Percentiles rank a stretch among this genome's conserved stretches.
Conservation (phyloP, 64 coral and sea anemone species). For the Actinia tenebrosa region DNA sequence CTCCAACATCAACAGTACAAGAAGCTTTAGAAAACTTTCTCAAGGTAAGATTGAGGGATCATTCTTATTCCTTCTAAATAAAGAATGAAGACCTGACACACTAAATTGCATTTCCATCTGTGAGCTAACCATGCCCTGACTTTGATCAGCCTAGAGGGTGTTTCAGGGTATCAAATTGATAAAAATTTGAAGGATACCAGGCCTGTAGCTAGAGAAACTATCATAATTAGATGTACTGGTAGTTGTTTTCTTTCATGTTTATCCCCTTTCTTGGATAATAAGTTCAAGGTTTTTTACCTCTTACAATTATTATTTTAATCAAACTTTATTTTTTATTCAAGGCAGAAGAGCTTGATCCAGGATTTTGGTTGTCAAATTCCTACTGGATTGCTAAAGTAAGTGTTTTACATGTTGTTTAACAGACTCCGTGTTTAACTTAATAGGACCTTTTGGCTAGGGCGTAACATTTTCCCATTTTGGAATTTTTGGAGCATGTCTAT, state of each 20-base stretch:
- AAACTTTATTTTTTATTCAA: slow-evolving; percentile 1
- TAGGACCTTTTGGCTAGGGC: neutral
- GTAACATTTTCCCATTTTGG: too few relatives aligned
- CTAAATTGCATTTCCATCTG: too few relatives aligned
- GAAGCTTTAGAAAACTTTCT: slow-evolving; percentile 85
- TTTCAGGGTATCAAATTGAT: too few relatives aligned
- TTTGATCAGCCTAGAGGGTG: too few relatives aligned
- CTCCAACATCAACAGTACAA: slow-evolving; percentile 69
- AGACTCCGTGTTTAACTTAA: neutral
- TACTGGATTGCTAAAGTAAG: slow-evolving; percentile 61
- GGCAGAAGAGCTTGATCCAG: slow-evolving; percentile 46
- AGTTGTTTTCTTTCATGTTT: too few relatives aligned
- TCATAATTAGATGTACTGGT: too few relatives aligned
- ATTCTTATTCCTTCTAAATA: neutral
- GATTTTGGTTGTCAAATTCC: slow-evolving; percentile 57
- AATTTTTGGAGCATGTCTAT: too few relatives aligned
- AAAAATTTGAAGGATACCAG: too few relatives aligned
- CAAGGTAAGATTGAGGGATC: slow-evolving; percentile 28
- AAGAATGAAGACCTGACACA: too few relatives aligned
- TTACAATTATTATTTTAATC: neutral
- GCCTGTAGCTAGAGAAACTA: too few relatives aligned
- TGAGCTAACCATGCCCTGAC: too few relatives aligned
- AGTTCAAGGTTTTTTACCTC: neutral
- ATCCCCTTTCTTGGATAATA: neutral
- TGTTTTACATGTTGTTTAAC: neutral